These are phyloP conservation scores for Caenorhabditis wallacei DNA, from an alignment of 2,888 invertebrate genomes.

Conservation along the genomic window DNA sequence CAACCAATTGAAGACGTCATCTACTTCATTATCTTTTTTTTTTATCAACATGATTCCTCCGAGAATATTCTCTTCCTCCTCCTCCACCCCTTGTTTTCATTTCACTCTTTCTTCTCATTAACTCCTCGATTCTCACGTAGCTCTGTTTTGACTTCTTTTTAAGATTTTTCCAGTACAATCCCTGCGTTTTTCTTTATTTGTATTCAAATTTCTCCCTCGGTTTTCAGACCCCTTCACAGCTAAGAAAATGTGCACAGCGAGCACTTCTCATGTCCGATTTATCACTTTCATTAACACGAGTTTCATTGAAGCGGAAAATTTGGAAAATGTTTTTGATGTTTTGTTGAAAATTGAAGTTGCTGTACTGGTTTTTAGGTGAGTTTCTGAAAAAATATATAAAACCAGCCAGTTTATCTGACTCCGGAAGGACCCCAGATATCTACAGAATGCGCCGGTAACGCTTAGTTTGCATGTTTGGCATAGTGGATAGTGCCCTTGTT, in stretches of 20 bases:
- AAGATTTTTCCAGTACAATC: neutral
- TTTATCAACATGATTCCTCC: neutral
- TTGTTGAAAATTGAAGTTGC: conserved; percentile 42
- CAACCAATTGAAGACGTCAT: conserved; percentile 10
- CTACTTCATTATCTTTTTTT: neutral
- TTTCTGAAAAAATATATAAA: too few relatives aligned
- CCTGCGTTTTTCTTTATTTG: neutral
- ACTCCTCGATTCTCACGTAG: conserved; percentile 15
- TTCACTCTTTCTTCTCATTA: neutral
- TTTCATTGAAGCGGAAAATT: conserved; percentile 23
- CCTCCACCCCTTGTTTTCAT: neutral
- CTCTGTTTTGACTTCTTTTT: neutral
- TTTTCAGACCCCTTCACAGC: too few relatives aligned
- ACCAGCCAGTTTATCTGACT: too few relatives aligned
- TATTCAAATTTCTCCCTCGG: neutral
- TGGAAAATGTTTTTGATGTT: conserved; percentile 15
- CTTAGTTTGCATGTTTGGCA: too few relatives aligned
- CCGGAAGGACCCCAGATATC: too few relatives aligned
- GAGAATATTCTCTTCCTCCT: neutral
- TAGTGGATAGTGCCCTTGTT: too few relatives aligned
- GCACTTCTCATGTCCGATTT: conserved; percentile 46
- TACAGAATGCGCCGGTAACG: too few relatives aligned
- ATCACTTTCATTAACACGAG: conserved; percentile 54
- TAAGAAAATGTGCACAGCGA: conserved; percentile 46
- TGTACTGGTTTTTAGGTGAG: conserved; percentile 42